These are phyloP conservation scores for Dolichomitus sp. DNA, from an alignment of 2,888 invertebrate species.

Conservation along the genomic window DNA sequence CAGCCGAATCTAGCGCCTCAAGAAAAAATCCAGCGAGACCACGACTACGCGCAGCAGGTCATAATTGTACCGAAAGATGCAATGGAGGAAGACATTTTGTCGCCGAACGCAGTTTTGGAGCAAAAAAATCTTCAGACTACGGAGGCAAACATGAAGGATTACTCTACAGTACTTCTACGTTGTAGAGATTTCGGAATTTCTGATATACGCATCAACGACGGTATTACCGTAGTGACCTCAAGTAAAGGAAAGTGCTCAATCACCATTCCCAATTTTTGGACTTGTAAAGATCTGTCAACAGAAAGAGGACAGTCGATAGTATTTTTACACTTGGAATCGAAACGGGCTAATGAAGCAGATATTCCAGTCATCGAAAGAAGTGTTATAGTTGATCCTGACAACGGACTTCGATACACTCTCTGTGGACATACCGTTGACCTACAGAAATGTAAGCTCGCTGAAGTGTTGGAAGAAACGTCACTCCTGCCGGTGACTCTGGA, in stretches of 20 bases:
- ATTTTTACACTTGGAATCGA: slow-evolving; percentile 13
- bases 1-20: neutral
- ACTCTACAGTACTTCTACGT: neutral
- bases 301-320: slow-evolving; percentile 19
- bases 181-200: slow-evolving; percentile 1
- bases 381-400: neutral
- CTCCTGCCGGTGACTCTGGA: slow-evolving; percentile 12
- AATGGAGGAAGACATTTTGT: neutral
- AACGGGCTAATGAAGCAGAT: neutral
- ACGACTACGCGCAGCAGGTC: neutral
- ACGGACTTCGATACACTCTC: slow-evolving; percentile 7
- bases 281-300: neutral
- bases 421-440: neutral
- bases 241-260: neutral
- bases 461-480: neutral
- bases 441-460: slow-evolving; percentile 6
- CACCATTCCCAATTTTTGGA: slow-evolving; percentile 5
- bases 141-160: slow-evolving; percentile 1
- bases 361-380: slow-evolving; percentile 3
- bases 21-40: neutral
- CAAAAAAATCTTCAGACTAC: slow-evolving; percentile 8
- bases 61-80: neutral
- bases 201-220: slow-evolving; percentile 5
- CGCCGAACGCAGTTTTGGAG: slow-evolving; percentile 2
- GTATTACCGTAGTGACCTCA: neutral